phyloP scores from a whole-genome alignment of 1,140 invertebrate genomes.

The Aphelinus atriplicis region DNA sequence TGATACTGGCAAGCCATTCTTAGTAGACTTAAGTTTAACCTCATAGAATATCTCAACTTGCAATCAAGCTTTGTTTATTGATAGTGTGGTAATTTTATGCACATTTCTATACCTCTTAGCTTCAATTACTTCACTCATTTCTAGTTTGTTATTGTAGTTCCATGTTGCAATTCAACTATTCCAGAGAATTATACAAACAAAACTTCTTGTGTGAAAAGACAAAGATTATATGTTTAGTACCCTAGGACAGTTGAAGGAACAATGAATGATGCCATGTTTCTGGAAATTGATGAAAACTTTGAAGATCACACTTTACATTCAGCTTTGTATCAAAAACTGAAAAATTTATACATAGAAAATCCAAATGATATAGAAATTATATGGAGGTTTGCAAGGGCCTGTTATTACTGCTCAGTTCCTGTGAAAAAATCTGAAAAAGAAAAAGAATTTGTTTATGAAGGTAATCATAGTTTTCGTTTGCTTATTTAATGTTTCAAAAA shows the following conservation, averaged over 20 bases:
- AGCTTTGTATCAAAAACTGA: conserved; percentile 54
- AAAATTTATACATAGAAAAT: conserved; percentile 57
- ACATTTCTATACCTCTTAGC: not conserved
- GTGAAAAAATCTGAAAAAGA: conserved; percentile 65
- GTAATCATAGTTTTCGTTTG: conserved; percentile 53
- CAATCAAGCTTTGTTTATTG: no score
- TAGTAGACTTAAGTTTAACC: no score
- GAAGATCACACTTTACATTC: conserved; percentile 50
- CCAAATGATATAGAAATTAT: conserved; percentile 67
- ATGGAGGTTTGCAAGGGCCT: conserved; percentile 77
- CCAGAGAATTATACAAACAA: conserved; percentile 41
- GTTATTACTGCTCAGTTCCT: conserved; percentile 67
- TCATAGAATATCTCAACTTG: no score
- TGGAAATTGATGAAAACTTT: conserved; percentile 49
- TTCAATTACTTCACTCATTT: not conserved
- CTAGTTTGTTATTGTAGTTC: conserved; percentile 30
- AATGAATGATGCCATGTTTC: conserved; percentile 47
- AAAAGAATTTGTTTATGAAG: conserved; percentile 69
- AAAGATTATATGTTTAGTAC: conserved; percentile 61
- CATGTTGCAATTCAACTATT: conserved; percentile 30
- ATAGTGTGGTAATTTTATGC: no score
- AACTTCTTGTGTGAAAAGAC: conserved; percentile 48
- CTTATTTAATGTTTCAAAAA: not conserved
- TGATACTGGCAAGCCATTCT: no score
- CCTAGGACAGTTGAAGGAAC: conserved; percentile 59